These are phyloP conservation scores for Nyctereutes procyonoides DNA, from an alignment of 2,113 vertebrate species.

Conservation along the genomic window DNA sequence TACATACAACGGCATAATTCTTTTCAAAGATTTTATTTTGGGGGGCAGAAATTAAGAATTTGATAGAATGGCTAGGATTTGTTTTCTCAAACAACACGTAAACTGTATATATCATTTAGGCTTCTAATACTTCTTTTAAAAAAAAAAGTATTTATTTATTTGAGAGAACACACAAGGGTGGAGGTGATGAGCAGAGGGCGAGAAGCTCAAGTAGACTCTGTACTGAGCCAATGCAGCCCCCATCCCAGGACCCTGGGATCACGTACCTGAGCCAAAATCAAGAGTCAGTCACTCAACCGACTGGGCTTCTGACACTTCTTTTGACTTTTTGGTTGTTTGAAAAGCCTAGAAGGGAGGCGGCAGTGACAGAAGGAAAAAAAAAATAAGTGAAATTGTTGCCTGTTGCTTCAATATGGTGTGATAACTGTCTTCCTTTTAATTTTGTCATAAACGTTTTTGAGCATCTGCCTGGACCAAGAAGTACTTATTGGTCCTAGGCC, in stretches of 20 bases:
- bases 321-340: not conserved
- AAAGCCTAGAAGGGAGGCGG: not conserved
- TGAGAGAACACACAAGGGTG: not conserved
- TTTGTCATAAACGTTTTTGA: not conserved
- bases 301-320: not conserved
- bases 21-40: constrained; percentile 15
- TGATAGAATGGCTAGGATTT: constrained; percentile 8
- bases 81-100: not conserved
- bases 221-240: not conserved
- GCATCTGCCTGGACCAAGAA: not conserved
- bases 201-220: not conserved
- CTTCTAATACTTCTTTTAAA: not conserved
- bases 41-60: not conserved
- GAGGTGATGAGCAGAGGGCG: too few relatives aligned
- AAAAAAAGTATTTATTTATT: not conserved
- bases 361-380: not conserved
- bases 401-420: not conserved
- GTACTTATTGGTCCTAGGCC: not conserved
- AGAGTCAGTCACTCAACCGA: not conserved
- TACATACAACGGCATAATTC: not conserved
- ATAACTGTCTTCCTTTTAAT: not conserved
- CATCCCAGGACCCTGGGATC: not conserved
- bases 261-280: not conserved
- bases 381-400: not conserved
- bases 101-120: not conserved